These are phyloP conservation scores for Castor canadensis DNA, from an alignment of 2,113 vertebrate species.

Conservation along the genomic window DNA sequence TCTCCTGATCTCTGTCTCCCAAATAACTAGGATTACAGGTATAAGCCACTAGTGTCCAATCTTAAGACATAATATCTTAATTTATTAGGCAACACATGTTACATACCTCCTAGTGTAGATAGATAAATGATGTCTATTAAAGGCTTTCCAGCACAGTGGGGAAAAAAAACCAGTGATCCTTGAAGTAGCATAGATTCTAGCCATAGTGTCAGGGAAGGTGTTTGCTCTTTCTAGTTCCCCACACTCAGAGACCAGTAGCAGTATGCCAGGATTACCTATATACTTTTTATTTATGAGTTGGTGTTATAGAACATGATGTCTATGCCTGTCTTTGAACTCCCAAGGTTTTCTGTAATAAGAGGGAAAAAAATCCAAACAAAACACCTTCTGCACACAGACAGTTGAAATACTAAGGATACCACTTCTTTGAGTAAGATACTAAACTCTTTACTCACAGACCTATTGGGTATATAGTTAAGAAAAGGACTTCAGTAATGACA, in stretches of 20 bases:
- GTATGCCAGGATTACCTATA: neutral
- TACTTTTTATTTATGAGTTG: neutral
- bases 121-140: neutral
- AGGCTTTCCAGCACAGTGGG: neutral
- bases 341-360: neutral
- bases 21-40: no score
- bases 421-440: neutral
- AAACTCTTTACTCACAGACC: neutral
- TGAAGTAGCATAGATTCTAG: neutral
- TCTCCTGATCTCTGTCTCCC: no score
- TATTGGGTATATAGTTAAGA: neutral
- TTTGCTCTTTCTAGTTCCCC: neutral
- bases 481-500: neutral
- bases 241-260: neutral
- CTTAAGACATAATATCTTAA: neutral
- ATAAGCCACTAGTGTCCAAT: no score
- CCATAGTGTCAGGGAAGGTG: neutral
- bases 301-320: neutral
- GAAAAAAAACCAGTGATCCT: neutral
- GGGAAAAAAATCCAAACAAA: conserved; percentile 1
- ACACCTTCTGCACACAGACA: neutral
- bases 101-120: neutral
- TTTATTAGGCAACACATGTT: neutral
- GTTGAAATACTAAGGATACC: neutral
- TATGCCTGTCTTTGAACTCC: neutral